Evolutionary conservation across 1,140 invertebrate genomes (phyloP).

Genomic region (Aphelinus certus): DNA sequence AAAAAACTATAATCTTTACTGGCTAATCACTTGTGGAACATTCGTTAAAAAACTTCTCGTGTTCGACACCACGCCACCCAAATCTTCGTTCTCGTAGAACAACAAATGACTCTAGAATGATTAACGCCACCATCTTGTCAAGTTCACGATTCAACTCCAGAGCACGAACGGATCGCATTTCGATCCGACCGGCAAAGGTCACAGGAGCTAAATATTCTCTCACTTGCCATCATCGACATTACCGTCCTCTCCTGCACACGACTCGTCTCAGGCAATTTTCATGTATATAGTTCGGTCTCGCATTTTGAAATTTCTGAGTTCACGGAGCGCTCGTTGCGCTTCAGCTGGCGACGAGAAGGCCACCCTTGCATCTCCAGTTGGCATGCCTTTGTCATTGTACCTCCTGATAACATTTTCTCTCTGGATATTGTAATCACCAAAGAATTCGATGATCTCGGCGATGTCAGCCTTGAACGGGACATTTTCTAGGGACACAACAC

Average conservation of each 20-base stretch:
- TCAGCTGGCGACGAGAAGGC: slow-evolving; percentile 80
- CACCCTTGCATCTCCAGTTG: slow-evolving; percentile 89
- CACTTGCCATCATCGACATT: background rate
- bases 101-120: too few species aligned
- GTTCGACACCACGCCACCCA: too few species aligned
- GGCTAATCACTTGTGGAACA: too few species aligned
- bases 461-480: slow-evolving; percentile 86
- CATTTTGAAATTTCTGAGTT: slow-evolving; percentile 68
- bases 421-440: slow-evolving; percentile 78
- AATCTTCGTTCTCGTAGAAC: too few species aligned
- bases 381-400: slow-evolving; percentile 84
- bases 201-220: background rate
- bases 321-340: slow-evolving; percentile 77
- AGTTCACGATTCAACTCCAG: background rate
- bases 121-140: background rate
- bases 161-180: background rate
- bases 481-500: slow-evolving; percentile 84
- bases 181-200: too few species aligned
- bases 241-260: background rate
- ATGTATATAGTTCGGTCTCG: slow-evolving; percentile 69
- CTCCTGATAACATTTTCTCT: slow-evolving; percentile 82
- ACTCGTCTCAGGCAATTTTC: slow-evolving; percentile 56
- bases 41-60: too few species aligned
- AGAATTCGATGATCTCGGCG: slow-evolving; percentile 89
- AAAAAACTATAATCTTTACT: too few species aligned